Conservation (phyloP, 2,113 vertebrate genomes). For the Trematocara variabile region DNA sequence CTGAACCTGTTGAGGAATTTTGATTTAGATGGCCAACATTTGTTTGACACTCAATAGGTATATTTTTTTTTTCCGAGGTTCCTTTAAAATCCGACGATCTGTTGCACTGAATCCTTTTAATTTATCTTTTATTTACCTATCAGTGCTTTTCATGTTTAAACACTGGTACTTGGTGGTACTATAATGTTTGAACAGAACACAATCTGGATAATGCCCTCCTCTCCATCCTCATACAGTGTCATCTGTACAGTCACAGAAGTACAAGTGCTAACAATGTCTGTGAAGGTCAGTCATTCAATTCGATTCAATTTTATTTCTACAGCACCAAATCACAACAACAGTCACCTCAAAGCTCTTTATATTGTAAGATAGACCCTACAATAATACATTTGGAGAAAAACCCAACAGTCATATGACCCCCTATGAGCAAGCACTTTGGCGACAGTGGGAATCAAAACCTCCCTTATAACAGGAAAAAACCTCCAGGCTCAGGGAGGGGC, state of each 20-base stretch:
- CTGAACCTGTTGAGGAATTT: not conserved
- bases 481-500: not conserved
- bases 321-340: not conserved
- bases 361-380: not conserved
- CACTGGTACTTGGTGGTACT: not conserved
- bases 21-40: not conserved
- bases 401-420: not conserved
- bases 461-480: not conserved
- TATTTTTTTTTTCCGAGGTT: not conserved
- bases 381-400: not conserved
- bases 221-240: not conserved
- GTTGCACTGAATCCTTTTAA: not conserved
- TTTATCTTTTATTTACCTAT: not conserved
- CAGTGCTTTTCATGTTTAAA: not conserved
- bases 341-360: not conserved
- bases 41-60: not conserved
- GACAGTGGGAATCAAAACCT: not conserved
- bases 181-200: not conserved
- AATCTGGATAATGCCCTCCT: not conserved
- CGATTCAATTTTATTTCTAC: fast-evolving
- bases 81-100: not conserved
- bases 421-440: fast-evolving
- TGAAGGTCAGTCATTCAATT: not conserved
- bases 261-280: not conserved
- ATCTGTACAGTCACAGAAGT: not conserved